Conservation (phyloP, 2,888 invertebrate species). For the Pseudolycoriella hygida region DNA sequence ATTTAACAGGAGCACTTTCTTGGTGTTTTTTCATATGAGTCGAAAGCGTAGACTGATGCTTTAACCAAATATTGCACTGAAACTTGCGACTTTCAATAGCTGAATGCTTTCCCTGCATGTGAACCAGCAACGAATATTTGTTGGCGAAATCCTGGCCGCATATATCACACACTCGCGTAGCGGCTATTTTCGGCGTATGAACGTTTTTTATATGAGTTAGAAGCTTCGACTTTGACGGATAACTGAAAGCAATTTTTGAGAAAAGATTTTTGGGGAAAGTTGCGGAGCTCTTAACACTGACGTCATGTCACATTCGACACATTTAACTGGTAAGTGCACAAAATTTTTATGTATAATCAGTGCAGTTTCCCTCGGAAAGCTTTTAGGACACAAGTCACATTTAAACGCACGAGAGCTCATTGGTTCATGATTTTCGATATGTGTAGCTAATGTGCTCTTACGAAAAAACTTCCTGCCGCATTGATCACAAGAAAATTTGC, state of each 20-base stretch:
- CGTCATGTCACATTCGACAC: too few relatives aligned
- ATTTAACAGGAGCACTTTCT: too few relatives aligned
- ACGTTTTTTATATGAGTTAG: neutral
- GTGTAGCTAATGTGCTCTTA: slow-evolving; percentile 23
- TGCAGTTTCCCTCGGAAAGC: slow-evolving; percentile 16
- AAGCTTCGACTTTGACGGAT: neutral
- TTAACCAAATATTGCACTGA: neutral
- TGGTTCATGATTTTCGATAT: slow-evolving; percentile 20
- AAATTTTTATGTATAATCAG: slow-evolving; percentile 6
- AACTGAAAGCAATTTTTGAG: neutral
- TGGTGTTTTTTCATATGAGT: too few relatives aligned
- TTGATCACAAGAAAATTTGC: slow-evolving; percentile 13
- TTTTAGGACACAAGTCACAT: slow-evolving; percentile 24
- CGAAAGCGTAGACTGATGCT: too few relatives aligned
- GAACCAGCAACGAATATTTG: too few relatives aligned
- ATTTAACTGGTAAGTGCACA: too few relatives aligned
- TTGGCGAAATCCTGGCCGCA: too few relatives aligned
- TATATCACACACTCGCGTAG: neutral
- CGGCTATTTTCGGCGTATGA: neutral
- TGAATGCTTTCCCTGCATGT: neutral
- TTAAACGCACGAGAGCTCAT: slow-evolving; percentile 17
- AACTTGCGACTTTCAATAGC: neutral
- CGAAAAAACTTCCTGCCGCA: slow-evolving; percentile 3
- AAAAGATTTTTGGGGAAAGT: too few relatives aligned
- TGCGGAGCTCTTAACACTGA: too few relatives aligned